These are phyloP conservation scores for Dendrocincla fuliginosa DNA, from an alignment of 2,797 vertebrate species.

Conservation along the genomic window DNA sequence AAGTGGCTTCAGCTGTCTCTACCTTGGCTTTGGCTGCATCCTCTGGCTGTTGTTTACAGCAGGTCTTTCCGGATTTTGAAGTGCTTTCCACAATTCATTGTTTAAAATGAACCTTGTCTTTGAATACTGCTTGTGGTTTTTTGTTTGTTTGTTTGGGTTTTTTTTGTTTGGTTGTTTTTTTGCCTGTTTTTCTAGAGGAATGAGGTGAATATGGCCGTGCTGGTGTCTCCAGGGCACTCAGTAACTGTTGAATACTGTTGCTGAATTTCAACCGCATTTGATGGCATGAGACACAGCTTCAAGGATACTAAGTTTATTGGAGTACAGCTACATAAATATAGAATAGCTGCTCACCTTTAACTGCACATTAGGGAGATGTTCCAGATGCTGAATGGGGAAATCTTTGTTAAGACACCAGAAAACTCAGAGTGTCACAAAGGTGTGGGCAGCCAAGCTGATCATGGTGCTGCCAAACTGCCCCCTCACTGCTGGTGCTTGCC, in stretches of 20 bases:
- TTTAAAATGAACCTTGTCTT: not conserved
- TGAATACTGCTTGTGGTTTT: not conserved
- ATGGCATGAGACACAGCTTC: not conserved
- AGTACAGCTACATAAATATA: not conserved
- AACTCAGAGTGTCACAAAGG: not conserved
- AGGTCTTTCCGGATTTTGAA: not conserved
- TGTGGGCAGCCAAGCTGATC: not conserved
- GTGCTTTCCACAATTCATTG: not conserved
- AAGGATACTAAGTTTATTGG: not conserved
- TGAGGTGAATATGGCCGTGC: fast-evolving
- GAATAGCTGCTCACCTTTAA: not conserved
- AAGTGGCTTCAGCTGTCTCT: not conserved
- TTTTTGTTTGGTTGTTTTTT: not conserved
- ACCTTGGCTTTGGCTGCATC: not conserved
- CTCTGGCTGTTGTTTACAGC: not conserved
- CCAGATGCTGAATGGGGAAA: fast-evolving
- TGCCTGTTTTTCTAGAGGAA: not conserved
- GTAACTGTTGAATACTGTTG: fast-evolving
- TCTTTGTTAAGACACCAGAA: not conserved
- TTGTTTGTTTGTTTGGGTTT: too few species aligned
- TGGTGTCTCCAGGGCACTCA: not conserved
- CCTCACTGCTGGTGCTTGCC: not conserved
- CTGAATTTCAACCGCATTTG: not conserved
- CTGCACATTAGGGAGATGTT: not conserved
- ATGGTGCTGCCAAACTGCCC: not conserved